Base-by-base conservation (phyloP, 2,113 vertebrate genomes). In the Stigmatopora argus region DNA sequence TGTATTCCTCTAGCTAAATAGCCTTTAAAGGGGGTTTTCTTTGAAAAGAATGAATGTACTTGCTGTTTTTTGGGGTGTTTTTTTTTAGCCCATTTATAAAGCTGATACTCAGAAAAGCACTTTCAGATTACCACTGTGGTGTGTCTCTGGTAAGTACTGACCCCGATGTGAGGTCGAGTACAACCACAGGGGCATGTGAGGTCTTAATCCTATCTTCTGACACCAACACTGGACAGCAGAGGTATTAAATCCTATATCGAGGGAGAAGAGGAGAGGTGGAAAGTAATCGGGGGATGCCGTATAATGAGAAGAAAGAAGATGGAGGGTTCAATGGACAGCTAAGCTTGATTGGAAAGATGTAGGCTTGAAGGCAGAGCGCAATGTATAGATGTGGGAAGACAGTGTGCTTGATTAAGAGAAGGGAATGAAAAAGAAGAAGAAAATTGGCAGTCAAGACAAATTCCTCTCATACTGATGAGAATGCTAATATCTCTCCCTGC, bases 401-500 rank as follows among this genome's bases (percentile, higher is more conserved):
- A 73, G 73, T 44, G 66, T 68, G 75, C 70, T 75, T 75, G 78
- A 86, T 77, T 74, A 85, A 76, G 70, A 78, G 78, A 79, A 67
- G 62, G 72, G 67, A 80, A 64, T 56, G 34, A 31, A 56, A 68
- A 65, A 73, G 68, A 59, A 72, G 78, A 62, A 13, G 38, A 81
- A 81, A 78, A 65, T 67, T 80, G 80, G 77, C 82, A 87, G 73
- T 73, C 69, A 70, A 83, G 87, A 86, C 72, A 82, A 86, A 89
- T 89, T 90, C 87, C 82, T 86, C 75, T 65, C 69, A 79, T 73
- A 80, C 83, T 88, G 87, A 88, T 83, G 86, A 85, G 88, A 90
- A 88, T 89, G 84, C 85, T 90, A 89, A 90, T 91, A 83, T 83
- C 69, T 70, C 26, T 65, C 53, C 55, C 60, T 79, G 65, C 84